A percentile compares a stretch with the other conserved stretches of the same genome.
These are phyloP conservation scores for Tonatia bakeri DNA, from an alignment of 2,113 vertebrate genomes.

Conservation along the genomic window DNA sequence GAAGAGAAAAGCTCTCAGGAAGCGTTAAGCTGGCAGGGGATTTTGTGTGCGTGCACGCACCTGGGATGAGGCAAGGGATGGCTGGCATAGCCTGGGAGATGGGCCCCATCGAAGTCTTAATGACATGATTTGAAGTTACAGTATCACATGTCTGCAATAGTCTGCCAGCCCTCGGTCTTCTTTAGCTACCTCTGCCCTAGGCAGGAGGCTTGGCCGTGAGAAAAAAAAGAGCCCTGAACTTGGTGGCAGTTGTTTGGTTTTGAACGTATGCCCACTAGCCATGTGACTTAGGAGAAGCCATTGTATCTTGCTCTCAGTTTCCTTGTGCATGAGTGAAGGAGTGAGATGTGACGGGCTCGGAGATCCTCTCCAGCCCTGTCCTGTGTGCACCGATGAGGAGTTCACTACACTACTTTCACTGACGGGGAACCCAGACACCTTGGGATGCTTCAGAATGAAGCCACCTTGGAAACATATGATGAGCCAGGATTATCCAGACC, in stretches of 20 bases:
- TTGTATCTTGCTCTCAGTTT: not conserved
- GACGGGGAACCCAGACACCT: not conserved
- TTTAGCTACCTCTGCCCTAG: not conserved
- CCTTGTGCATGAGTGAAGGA: not conserved
- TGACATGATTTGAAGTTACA: conserved; percentile 45
- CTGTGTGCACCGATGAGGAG: not conserved
- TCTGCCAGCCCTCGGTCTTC: not conserved
- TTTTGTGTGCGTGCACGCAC: not conserved
- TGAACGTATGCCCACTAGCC: not conserved
- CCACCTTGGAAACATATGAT: not conserved
- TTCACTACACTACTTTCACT: not conserved
- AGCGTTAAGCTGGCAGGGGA: conserved; percentile 15
- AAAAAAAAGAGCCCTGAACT: not conserved
- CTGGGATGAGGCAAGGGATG: not conserved
- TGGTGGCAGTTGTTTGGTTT: not conserved
- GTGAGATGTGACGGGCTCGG: not conserved
- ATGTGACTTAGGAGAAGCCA: not conserved
- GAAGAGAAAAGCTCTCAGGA: conserved; percentile 58
- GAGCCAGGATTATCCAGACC: not conserved
- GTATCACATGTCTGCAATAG: not conserved
- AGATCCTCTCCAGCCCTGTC: not conserved
- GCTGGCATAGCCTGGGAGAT: not conserved
- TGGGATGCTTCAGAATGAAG: conserved; percentile 14
- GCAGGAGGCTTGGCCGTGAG: not conserved
- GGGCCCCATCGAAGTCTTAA: not conserved